Evolutionary conservation across 2,888 invertebrate genomes (phyloP), one percentile per base, ranked within the genome.

Genomic region (Drosophila macrospina): DNA sequence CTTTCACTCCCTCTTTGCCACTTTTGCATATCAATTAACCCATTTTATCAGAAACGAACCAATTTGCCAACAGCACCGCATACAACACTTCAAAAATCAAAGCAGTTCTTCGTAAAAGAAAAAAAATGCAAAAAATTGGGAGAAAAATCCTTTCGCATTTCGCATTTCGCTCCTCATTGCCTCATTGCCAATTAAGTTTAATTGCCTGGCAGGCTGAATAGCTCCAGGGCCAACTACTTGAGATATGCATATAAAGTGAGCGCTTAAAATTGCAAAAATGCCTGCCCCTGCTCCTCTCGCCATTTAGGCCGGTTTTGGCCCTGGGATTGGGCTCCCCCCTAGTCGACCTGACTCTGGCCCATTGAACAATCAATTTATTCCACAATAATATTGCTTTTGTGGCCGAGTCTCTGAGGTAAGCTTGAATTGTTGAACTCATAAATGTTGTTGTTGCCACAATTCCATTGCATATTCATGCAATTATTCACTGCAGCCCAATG

Each of bases 291-390:
- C 39, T 6, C 8, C 30, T 8, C 0, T 28, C 24, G 0, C 8
- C 10, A 0, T 20, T 2, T 2, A 15, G 8, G 7, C 26, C 24
- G 10, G 20, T 13, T 8, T 36, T 3, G 10, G 39, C 16, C 10
- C 10, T 13, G 5, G n/a, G 1, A 13, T 13, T 36, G 39, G 10
- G 5, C 16, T 30, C 6, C 41, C 39, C 24, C 15, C 16, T 11
- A 4, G 15, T 42, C 24, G 24, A 44, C 15, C 30, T 11, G 32
- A 32, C 42, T 55, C 45, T 39, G 61, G 67, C 54, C 78, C 75
- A 80, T 89, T 89, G 87, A 86, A 89, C 85, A 89, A 89, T 84
- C 88, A 87, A 88, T 89, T 88, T 89, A 86, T 82, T 88, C 72
- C 69, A 56, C 64, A 71, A 88, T 89, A 88, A 77, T 82, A 81